Base-by-base conservation (phyloP, 2,888 invertebrate genomes). In the Pasiphila rectangulata region DNA sequence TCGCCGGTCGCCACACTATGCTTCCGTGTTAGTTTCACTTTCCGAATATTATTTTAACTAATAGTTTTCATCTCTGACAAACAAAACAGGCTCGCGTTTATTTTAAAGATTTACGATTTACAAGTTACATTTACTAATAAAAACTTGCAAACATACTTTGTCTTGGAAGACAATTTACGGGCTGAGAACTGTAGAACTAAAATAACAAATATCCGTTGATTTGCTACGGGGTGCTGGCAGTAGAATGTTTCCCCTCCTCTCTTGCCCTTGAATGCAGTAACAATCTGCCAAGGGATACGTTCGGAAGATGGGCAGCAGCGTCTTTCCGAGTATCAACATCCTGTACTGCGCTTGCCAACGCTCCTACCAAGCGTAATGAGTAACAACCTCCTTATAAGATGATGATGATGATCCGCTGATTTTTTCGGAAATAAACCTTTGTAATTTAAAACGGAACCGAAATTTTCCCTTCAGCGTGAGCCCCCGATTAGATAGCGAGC, bases 1-100 rank as follows among this genome's bases (percentile, higher is more conserved):
- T 55, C 58, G 53, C 35, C 50, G 51, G 48, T 52, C 59, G 59
- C 57, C 61, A 63, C 55, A 54, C 44, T 47, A 46, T 46, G 60
- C 66, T 78, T 79, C 78, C 79, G 75, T 69, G 69, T 72, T 61
- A 65, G 72, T 75, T 64, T 74, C 25, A 25, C 23, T 41, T 41
- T 32, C 32, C 42, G 72, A 73, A 71, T 67, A 71, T 71, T 68
- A 61, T 68, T 66, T 56, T 61, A 54, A 59, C 50, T 51, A 61
- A 57, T 34, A 49, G 52, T 54, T 57, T 58, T 47, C 51, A 52
- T 62, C 59, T 55, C 41, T 41, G 17, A 29, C 40, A 4, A 20
- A 10, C 19, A 17, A 23, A 10, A 19, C 3, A 25, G 2, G 15
- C 4, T 16, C 23, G n/a, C 17, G n/a, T 34, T 20, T 32, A 46